Base-by-base conservation (phyloP, 2,888 invertebrate species). In the Aporophyla nigra region DNA sequence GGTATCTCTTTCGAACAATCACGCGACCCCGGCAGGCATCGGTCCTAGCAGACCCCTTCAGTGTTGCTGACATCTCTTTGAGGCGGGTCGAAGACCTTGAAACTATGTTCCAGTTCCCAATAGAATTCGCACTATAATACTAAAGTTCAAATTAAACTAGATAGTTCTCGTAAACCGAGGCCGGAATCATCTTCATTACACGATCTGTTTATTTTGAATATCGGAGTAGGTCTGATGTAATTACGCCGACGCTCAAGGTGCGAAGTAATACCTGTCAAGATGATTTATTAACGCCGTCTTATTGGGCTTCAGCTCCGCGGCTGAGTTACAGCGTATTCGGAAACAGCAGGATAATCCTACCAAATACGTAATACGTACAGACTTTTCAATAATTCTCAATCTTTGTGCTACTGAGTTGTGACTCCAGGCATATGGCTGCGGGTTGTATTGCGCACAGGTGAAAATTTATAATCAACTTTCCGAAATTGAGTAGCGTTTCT, bases 231-330 rank as follows among this genome's bases (percentile, higher is more conserved):
- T 88, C 86, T 91, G 90, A 92, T 90, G 92, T 92, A 93, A 94
- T 94, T 93, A 92, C 90, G 88, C 83, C 85, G 88, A 80, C 89
- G 90, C 90, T 91, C 88, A 90, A 94, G 94, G 94, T 94, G 94
- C 90, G 88, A 91, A 93, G 94, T 93, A 96, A 96, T 95, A 96
- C 93, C 95, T 93, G 95, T 95, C 96, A 93, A 92, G 90, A 95
- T 96, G 96, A 96, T 96, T 95, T 94, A 96, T 96, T 93, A 92
- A 90, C 91, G 86, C 73, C 88, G 85, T 92, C 92, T 93, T 93
- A 94, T 94, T 94, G 92, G 92, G 91, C 87, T 89, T 87, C 86
- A 83, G 81, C 78, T 73, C 78, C 71, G 54, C 75, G 73, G 68
- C 81, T 77, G 66, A 86, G 80, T 81, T 84, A 78, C 84, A 84